A percentile compares a stretch with the other conserved stretches of the same genome.
Conservation (phyloP, 2,888 invertebrate genomes). For the Chouioia cunea region DNA sequence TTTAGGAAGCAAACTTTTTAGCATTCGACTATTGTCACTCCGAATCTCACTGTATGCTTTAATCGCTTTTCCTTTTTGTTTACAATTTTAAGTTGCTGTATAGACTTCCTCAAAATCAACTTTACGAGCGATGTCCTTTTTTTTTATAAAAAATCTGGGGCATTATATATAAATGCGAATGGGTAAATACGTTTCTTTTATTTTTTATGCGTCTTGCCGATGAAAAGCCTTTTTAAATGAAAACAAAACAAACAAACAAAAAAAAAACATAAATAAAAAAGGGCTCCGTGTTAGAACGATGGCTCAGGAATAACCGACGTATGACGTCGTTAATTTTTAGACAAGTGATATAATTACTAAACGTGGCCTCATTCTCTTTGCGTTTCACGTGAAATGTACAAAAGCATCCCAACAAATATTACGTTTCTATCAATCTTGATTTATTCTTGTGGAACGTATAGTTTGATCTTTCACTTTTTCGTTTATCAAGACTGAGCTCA, state of each 20-base stretch:
- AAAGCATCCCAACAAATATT: conserved; percentile 22
- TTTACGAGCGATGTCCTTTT: conserved; percentile 29
- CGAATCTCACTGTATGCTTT: no score
- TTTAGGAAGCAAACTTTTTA: conserved; percentile 17
- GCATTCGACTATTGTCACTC: no score
- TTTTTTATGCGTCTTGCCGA: conserved; percentile 14
- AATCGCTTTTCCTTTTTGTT: background rate
- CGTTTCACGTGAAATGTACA: conserved; percentile 14
- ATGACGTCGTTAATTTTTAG: conserved; percentile 23
- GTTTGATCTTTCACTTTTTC: conserved; percentile 25
- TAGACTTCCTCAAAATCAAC: conserved; percentile 23
- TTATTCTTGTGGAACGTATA: conserved; percentile 22
- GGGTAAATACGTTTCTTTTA: background rate
- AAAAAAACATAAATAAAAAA: no score
- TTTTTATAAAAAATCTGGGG: conserved; percentile 28
- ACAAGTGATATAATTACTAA: conserved; percentile 8
- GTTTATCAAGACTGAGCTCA: conserved; percentile 27
- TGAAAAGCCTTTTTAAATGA: conserved; percentile 8
- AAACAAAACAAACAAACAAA: no score
- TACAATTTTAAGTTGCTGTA: conserved; percentile 37
- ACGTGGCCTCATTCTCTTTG: conserved; percentile 17
- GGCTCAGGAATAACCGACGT: conserved; percentile 24
- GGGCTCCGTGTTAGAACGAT: conserved; percentile 18
- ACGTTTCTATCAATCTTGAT: conserved; percentile 27
- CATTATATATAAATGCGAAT: conserved; percentile 35